Evolutionary conservation across 1,140 invertebrate genomes (phyloP), one percentile per base, ranked within the genome.

Genomic region (Drosophila truncata): DNA sequence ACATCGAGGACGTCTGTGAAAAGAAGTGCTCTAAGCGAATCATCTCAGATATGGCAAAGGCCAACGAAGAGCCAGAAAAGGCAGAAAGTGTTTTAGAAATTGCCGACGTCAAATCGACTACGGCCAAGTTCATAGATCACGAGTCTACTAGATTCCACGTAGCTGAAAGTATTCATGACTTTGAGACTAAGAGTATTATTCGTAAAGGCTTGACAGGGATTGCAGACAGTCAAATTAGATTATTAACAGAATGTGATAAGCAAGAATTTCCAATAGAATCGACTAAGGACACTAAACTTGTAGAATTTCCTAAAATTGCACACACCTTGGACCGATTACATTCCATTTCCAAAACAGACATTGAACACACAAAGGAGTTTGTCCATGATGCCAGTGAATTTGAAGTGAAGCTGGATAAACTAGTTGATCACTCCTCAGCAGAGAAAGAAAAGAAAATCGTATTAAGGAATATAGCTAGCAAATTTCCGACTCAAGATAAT

Each of bases 11-110:
- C 11, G 55, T 76, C 13, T 85, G 79, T 39, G 88, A 91, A 80
- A 78, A 74, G 46, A 80, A 54, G 74, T 90, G 88, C 71, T 79
- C 76, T 61, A 91, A 91, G 64, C 78, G 74, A 20, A 85, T 73
- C 25, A 63, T 88, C 29, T 72, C 55, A 31, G 71, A 80, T 42
- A 71, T 77, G 82, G 57, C 84, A 41, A 64, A 80, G 46, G 76
- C 33, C 39, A 80, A 70, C 44, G 62, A 75, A 66, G 70, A 63
- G 4, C 50, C 59, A 54, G 13, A 47, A 10, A 39, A 81, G 16
- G 35, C 29, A 16, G 50, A 63, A 27, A 20, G 1, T n/a, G n/a
- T 35, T 20, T 27, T 52, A 39, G 18, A 14, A 27, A 31, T 16
- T 18, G 18, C 63, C 8, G 46, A 79, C 41, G 29, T 82, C 2